phyloP scores from a whole-genome alignment of 1,140 invertebrate species.

The Tachypleus tridentatus region DNA sequence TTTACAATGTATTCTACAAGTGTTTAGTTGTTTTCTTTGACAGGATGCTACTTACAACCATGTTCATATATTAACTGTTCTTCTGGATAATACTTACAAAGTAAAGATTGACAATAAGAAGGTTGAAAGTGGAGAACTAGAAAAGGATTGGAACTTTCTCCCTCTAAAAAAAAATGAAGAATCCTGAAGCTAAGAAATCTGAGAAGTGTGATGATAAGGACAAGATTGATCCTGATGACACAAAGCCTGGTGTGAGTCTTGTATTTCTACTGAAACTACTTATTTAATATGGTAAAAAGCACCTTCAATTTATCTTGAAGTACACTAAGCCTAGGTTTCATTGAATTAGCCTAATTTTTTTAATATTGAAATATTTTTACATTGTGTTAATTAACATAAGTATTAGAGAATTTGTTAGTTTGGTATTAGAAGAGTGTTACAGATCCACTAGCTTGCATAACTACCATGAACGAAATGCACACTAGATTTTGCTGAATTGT shows the following conservation, averaged over 20 bases:
- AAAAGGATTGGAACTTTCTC: conserved; percentile 94
- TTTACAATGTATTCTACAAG: background rate
- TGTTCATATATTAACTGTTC: conserved; percentile 89
- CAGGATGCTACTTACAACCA: conserved; percentile 96
- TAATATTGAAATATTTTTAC: no score
- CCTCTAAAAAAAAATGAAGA: conserved; percentile 92
- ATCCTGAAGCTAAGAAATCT: conserved; percentile 85
- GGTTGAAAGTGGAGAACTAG: conserved; percentile 82
- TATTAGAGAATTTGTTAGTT: no score
- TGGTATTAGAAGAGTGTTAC: no score
- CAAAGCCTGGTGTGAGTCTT: conserved; percentile 50
- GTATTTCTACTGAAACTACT: background rate
- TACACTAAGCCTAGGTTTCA: no score
- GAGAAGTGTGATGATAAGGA: conserved; percentile 89
- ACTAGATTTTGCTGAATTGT: no score
- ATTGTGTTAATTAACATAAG: no score
- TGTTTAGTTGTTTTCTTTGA: no score
- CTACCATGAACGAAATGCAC: no score
- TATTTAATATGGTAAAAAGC: no score
- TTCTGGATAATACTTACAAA: conserved; percentile 92
- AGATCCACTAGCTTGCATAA: no score
- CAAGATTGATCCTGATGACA: conserved; percentile 90
- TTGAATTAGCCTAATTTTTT: no score
- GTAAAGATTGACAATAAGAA: conserved; percentile 96
- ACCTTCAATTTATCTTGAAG: no score